Conservation (phyloP, 2,888 invertebrate genomes). For the Eupithecia tripunctaria region DNA sequence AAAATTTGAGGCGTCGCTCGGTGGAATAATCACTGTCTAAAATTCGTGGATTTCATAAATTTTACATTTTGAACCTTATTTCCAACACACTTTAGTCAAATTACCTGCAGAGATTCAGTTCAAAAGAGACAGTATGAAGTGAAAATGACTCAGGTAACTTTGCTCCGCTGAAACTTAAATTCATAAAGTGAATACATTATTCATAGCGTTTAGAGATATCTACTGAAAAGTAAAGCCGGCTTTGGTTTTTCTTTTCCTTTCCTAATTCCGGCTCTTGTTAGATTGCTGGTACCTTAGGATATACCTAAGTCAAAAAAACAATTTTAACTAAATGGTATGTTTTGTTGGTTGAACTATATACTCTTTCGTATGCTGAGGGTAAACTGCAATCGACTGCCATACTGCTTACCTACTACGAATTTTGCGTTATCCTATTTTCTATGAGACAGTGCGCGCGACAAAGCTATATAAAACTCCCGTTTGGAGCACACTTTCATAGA, state of each 20-base stretch:
- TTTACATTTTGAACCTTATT: slow-evolving; percentile 25
- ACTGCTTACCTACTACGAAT: too few relatives aligned
- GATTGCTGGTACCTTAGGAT: neutral
- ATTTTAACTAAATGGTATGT: neutral
- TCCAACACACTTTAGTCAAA: slow-evolving; percentile 20
- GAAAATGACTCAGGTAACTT: slow-evolving; percentile 35
- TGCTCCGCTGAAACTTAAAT: slow-evolving; percentile 35
- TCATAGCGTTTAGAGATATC: slow-evolving; percentile 33
- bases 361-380: too few relatives aligned
- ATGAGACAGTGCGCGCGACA: too few relatives aligned
- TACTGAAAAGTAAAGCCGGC: slow-evolving; percentile 25
- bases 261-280: neutral
- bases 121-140: slow-evolving; percentile 32
- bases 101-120: slow-evolving; percentile 25
- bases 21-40: slow-evolving; percentile 2
- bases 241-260: slow-evolving; percentile 1
- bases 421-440: too few relatives aligned
- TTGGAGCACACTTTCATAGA: too few relatives aligned
- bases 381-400: too few relatives aligned
- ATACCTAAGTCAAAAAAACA: neutral
- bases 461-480: too few relatives aligned
- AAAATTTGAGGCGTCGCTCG: slow-evolving; percentile 9
- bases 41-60: slow-evolving; percentile 15
- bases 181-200: slow-evolving; percentile 45
- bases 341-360: neutral